These are phyloP conservation scores for Eutolmus rufibarbis DNA, from an alignment of 2,888 invertebrate genomes.

Conservation along the genomic window DNA sequence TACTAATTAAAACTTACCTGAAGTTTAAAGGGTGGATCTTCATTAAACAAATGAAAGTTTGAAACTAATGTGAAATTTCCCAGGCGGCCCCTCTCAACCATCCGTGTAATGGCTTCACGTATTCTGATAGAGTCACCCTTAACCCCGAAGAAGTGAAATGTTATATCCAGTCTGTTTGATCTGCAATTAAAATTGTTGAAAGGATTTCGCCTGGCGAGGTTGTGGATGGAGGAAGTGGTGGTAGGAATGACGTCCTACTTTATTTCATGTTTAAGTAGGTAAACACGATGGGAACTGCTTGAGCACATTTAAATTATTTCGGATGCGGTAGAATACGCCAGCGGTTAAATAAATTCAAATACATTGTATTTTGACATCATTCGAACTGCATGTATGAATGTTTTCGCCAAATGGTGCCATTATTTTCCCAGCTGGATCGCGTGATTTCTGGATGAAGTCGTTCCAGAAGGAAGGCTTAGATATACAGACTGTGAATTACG, in stretches of 20 bases:
- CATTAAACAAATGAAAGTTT: slow-evolving; percentile 73
- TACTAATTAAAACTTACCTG: slow-evolving; percentile 65
- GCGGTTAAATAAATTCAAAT: background rate
- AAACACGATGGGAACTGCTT: background rate
- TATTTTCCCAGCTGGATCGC: background rate
- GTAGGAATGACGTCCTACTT: background rate
- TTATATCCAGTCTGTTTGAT: slow-evolving; percentile 64
- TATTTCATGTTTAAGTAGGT: background rate
- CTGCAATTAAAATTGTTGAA: slow-evolving; percentile 47
- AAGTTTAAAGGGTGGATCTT: slow-evolving; percentile 74
- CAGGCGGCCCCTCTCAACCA: slow-evolving; percentile 69
- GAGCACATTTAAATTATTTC: background rate
- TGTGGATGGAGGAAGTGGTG: background rate
- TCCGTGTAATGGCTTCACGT: slow-evolving; percentile 65
- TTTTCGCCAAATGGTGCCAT: background rate
- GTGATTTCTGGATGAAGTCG: background rate
- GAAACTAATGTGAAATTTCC: slow-evolving; percentile 70
- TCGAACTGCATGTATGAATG: background rate
- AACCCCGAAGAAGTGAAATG: slow-evolving; percentile 64
- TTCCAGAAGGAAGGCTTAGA: background rate
- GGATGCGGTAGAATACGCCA: background rate
- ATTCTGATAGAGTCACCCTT: slow-evolving; percentile 61
- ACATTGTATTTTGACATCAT: background rate
- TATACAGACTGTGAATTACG: background rate
- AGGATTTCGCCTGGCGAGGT: background rate